Evolutionary conservation across 2,888 invertebrate species (phyloP).

Genomic region (Stenoptilia bipunctidactyla): DNA sequence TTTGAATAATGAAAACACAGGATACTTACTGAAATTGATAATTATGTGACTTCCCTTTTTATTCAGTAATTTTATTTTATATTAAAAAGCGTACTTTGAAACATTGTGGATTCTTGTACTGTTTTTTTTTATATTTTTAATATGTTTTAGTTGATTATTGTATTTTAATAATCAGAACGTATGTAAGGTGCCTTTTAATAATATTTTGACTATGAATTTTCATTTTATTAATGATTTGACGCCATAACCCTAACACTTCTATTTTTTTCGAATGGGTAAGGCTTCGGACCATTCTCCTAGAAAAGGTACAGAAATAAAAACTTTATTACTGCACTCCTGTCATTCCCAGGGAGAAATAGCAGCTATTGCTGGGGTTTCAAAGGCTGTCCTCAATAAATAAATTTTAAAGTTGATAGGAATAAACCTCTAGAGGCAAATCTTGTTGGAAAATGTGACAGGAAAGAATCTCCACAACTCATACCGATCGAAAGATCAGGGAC

Average conservation of each 20-base stretch:
- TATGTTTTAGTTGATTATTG: background rate
- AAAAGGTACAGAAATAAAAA: constrained; percentile 1
- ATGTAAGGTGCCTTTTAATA: no score
- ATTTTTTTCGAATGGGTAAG: no score
- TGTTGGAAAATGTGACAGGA: constrained; percentile 3
- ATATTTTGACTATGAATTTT: no score
- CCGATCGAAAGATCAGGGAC: constrained; percentile 2
- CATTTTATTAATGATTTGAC: no score
- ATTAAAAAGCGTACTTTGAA: no score
- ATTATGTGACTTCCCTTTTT: no score
- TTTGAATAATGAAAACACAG: no score
- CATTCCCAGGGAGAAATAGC: constrained; percentile 3
- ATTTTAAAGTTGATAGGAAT: background rate
- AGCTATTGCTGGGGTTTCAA: constrained; percentile 2
- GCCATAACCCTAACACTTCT: no score
- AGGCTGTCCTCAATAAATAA: constrained; percentile 1
- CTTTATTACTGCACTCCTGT: background rate
- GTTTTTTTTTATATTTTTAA: background rate
- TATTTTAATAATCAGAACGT: no score
- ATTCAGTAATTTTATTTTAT: no score
- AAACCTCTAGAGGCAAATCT: constrained; percentile 1
- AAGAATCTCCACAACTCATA: constrained; percentile 1
- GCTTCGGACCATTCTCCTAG: constrained; percentile 1
- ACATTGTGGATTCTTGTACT: no score
- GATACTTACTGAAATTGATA: no score